Percentiles rank a stretch among this genome's conserved stretches.
Conservation (phyloP, 1,140 invertebrate species). For the Notospermus geniculatus region DNA sequence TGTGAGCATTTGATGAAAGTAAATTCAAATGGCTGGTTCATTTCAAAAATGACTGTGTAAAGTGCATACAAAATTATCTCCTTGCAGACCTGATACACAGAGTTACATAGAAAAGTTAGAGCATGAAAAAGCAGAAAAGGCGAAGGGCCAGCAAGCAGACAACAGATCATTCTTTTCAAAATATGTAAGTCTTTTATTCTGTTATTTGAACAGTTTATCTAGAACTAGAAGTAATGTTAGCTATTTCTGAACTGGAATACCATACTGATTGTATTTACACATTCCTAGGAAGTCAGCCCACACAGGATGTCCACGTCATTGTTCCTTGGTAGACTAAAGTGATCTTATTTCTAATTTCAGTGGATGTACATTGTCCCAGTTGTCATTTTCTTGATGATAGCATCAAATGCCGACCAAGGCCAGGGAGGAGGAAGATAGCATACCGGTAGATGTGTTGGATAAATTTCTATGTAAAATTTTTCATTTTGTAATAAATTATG, state of each 20-base stretch:
- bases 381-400: conserved; percentile 79
- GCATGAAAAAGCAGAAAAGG: conserved; percentile 81
- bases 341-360: conserved; percentile 62
- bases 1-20: no score
- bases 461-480: neutral
- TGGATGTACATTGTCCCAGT: conserved; percentile 95
- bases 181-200: conserved; percentile 76
- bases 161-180: conserved; percentile 92
- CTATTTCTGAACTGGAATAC: no score
- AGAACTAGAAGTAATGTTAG: no score
- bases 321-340: neutral
- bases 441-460: neutral
- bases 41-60: no score
- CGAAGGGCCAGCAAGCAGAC: conserved; percentile 85
- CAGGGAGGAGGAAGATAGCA: conserved; percentile 59
- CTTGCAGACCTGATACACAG: conserved; percentile 81
- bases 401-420: conserved; percentile 76
- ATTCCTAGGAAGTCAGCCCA: no score
- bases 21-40: no score
- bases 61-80: conserved; percentile 6
- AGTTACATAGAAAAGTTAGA: conserved; percentile 90
- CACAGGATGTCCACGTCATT: neutral
- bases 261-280: no score
- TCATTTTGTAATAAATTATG: neutral
- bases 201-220: no score